Percentiles rank a stretch among this genome's conserved stretches.
Conservation (phyloP, 2,797 vertebrate species). For the Parambassis ranga region DNA sequence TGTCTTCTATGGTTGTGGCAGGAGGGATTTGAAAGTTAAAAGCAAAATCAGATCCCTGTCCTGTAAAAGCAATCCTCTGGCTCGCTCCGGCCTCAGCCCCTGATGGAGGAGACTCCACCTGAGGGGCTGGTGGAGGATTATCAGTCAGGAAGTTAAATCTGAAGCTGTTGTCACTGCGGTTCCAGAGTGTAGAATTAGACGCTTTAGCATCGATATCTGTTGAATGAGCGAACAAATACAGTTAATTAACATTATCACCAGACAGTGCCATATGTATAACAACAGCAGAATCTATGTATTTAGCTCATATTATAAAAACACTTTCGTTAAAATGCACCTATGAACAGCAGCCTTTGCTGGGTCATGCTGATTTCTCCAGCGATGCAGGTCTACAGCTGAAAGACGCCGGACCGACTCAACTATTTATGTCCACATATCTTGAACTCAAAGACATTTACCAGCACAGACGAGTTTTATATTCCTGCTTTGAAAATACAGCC, state of each 20-base stretch:
- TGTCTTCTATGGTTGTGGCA: constrained; percentile 28
- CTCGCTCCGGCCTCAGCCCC: not conserved
- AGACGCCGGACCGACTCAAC: not conserved
- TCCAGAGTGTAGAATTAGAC: constrained; percentile 46
- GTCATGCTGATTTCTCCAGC: constrained; percentile 41
- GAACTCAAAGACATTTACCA: not conserved
- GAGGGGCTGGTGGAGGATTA: not conserved
- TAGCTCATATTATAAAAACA: no score
- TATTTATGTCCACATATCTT: not conserved
- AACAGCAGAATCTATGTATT: no score
- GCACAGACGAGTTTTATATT: accelerated
- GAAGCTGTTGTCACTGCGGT: constrained; percentile 70
- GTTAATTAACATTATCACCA: no score
- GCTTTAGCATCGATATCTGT: constrained; percentile 59
- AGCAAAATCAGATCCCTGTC: constrained; percentile 61
- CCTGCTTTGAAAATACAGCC: not conserved
- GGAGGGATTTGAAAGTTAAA: constrained; percentile 79
- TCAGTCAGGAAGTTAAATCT: constrained; percentile 72
- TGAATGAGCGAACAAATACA: constrained; percentile 13
- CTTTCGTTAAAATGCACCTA: constrained; percentile 47
- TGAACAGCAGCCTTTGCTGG: constrained; percentile 43
- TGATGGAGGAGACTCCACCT: not conserved
- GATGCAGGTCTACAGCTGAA: not conserved
- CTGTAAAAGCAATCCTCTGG: constrained; percentile 9
- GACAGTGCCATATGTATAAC: not conserved